phyloP scores from a whole-genome alignment of 92 coral and sea anemone species.

The Pocillopora meandrina region DNA sequence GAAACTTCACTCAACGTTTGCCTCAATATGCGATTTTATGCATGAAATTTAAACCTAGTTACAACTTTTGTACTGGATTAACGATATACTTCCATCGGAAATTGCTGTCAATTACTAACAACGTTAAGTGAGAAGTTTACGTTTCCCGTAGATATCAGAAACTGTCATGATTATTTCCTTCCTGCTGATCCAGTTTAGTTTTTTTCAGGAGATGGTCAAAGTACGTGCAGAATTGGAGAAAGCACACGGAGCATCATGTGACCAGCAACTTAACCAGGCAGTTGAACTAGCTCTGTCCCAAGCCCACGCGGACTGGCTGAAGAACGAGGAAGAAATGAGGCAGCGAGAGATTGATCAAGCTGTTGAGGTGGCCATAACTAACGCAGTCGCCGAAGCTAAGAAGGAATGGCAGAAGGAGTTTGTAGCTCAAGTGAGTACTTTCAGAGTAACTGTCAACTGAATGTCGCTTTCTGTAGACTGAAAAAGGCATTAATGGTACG shows the following conservation, averaged over 20 bases:
- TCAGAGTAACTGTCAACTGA: too few species aligned
- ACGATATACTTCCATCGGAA: too few species aligned
- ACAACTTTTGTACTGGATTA: too few species aligned
- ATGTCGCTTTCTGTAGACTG: too few species aligned
- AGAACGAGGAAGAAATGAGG: slow-evolving; percentile 73
- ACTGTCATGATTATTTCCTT: neutral
- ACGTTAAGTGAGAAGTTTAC: too few species aligned
- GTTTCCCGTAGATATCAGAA: too few species aligned
- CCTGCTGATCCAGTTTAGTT: neutral
- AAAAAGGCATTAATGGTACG: neutral
- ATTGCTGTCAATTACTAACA: too few species aligned
- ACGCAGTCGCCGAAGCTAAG: slow-evolving; percentile 93
- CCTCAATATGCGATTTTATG: too few species aligned
- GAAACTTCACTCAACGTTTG: too few species aligned
- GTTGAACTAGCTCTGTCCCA: slow-evolving; percentile 76
- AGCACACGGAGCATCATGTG: slow-evolving; percentile 50
- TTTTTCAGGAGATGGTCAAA: slow-evolving; percentile 41
- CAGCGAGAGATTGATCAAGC: slow-evolving; percentile 80
- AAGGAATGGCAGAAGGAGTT: slow-evolving; percentile 80
- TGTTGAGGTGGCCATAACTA: slow-evolving; percentile 82
- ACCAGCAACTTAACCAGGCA: slow-evolving; percentile 70
- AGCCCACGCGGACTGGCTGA: slow-evolving; percentile 87
- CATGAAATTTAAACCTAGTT: too few species aligned
- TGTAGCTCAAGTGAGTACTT: slow-evolving; percentile 42
- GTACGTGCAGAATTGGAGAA: slow-evolving; percentile 51